phyloP scores from a whole-genome alignment of 2,113 vertebrate genomes.

The Corvus hawaiiensis region DNA sequence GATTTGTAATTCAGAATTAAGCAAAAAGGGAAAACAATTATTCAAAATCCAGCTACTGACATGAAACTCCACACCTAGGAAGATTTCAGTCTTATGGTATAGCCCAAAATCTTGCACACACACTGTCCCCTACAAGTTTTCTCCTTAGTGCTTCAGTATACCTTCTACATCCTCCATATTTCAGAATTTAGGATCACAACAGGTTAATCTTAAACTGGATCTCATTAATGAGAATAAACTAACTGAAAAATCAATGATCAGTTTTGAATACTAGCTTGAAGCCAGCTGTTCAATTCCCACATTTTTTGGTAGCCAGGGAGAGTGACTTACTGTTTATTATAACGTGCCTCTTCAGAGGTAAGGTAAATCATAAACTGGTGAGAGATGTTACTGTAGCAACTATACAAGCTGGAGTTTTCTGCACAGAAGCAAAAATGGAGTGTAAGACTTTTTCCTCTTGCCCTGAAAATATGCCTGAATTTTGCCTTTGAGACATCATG shows the following conservation, averaged over 20 bases:
- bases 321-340: background rate
- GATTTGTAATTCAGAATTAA: background rate
- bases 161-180: background rate
- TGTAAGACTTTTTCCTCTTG: background rate
- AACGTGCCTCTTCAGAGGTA: background rate
- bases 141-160: background rate
- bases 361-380: background rate
- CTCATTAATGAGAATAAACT: background rate
- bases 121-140: background rate
- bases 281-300: rapidly evolving
- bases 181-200: background rate
- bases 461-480: background rate
- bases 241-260: background rate
- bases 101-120: background rate
- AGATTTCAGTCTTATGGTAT: background rate
- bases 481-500: background rate
- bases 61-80: background rate
- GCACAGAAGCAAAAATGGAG: background rate
- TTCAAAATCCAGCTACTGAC: background rate
- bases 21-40: background rate
- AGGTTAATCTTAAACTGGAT: background rate
- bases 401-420: background rate
- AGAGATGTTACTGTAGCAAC: background rate
- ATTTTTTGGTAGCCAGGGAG: background rate
- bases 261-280: background rate